These are phyloP conservation scores for Centruroides sculpturatus DNA, from an alignment of 1,140 invertebrate species.

Conservation along the genomic window DNA sequence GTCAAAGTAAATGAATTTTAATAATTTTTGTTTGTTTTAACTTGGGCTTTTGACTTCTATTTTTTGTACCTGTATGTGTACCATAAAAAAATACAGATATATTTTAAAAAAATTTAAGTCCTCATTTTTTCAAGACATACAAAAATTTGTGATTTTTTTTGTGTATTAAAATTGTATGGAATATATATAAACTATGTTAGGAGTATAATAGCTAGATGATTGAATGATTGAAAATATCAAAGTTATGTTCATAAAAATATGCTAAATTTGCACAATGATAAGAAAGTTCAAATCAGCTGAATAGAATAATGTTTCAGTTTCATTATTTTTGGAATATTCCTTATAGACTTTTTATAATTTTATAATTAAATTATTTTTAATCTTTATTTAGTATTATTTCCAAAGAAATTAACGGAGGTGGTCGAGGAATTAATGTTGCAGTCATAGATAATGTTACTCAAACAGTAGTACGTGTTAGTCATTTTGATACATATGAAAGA, in stretches of 20 bases:
- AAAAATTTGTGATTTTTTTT: no score
- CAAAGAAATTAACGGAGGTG: constrained; percentile 30
- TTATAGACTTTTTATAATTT: neutral
- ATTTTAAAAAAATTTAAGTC: no score
- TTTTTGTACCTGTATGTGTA: no score
- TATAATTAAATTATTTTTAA: neutral
- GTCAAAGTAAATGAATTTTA: no score
- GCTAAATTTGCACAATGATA: neutral
- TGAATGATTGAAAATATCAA: no score
- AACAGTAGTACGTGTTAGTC: constrained; percentile 20
- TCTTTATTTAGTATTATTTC: constrained; percentile 25
- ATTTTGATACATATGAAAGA: constrained; percentile 35
- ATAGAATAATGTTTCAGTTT: neutral
- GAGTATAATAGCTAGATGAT: no score
- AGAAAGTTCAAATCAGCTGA: neutral
- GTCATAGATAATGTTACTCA: constrained; percentile 26
- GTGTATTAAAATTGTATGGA: no score
- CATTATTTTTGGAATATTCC: constrained; percentile 1
- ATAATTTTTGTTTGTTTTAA: no score
- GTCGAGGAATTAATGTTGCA: constrained; percentile 34
- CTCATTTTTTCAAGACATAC: no score
- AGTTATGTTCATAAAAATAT: neutral
- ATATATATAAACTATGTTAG: no score
- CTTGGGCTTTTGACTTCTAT: no score
- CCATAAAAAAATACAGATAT: no score